These are phyloP conservation scores for Ophion ventricosus DNA, from an alignment of 2,888 invertebrate species.

Conservation along the genomic window DNA sequence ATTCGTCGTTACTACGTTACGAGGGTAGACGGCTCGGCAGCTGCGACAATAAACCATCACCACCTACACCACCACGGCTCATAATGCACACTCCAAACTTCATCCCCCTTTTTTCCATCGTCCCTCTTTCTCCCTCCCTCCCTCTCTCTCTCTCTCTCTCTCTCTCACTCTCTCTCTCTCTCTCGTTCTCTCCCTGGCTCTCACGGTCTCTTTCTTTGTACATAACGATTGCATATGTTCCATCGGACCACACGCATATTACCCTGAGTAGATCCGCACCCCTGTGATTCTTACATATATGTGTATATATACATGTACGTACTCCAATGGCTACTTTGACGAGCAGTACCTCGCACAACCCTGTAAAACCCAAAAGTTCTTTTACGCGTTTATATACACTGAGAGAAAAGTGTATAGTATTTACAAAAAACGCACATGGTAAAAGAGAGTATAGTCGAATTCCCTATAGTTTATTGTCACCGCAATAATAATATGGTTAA, in stretches of 20 bases:
- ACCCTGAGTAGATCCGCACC: not conserved
- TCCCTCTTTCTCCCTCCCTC: constrained; percentile 14
- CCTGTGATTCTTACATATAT: constrained; percentile 10
- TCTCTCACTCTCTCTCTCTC: not conserved
- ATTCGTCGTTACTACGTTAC: constrained; percentile 43
- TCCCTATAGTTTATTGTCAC: no score
- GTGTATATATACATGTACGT: constrained; percentile 21
- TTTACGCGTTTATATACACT: not conserved
- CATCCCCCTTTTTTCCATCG: constrained; percentile 21
- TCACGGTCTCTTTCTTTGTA: not conserved
- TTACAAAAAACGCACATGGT: no score
- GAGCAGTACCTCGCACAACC: constrained; percentile 6
- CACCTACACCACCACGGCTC: constrained; percentile 21
- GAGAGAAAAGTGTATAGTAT: no score
- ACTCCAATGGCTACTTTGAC: constrained; percentile 48
- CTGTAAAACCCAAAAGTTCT: not conserved
- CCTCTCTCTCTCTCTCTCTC: not conserved
- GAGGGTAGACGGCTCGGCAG: constrained; percentile 46
- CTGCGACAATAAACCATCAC: constrained; percentile 63
- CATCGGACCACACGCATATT: constrained; percentile 38
- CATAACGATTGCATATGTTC: constrained; percentile 51
- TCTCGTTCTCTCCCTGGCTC: not conserved
- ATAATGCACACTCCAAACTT: constrained; percentile 52
- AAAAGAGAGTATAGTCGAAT: no score
- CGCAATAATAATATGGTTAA: no score